These are phyloP conservation scores for Enteromius thamalakanensis DNA, from an alignment of 2,797 vertebrate species.

Conservation along the genomic window DNA sequence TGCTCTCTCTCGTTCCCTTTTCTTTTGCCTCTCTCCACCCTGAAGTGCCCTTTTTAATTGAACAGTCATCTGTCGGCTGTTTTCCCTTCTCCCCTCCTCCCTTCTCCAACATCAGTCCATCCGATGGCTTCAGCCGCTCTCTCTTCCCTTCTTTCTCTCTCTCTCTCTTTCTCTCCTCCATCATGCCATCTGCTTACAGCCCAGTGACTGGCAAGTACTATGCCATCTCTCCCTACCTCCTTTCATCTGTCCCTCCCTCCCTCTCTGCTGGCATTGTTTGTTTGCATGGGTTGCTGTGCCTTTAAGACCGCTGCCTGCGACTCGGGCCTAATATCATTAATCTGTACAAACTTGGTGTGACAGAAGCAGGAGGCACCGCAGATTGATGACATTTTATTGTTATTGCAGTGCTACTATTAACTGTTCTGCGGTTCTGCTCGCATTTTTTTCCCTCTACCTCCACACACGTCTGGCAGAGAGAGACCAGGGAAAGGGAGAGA, in stretches of 20 bases:
- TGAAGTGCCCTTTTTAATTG: slow-evolving; percentile 73
- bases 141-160: slow-evolving; percentile 25
- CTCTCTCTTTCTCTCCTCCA: slow-evolving; percentile 53
- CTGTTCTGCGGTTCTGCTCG: slow-evolving; percentile 79
- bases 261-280: slow-evolving; percentile 62
- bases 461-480: slow-evolving; percentile 54
- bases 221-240: slow-evolving; percentile 59
- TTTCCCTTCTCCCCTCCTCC: slow-evolving; percentile 59
- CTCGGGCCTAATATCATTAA: slow-evolving; percentile 86
- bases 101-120: slow-evolving; percentile 64
- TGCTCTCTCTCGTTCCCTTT: slow-evolving; percentile 53
- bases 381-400: slow-evolving; percentile 91
- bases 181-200: slow-evolving; percentile 68
- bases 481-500: slow-evolving; percentile 61
- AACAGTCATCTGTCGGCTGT: slow-evolving; percentile 72
- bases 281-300: slow-evolving; percentile 71
- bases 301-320: slow-evolving; percentile 84
- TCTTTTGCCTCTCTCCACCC: slow-evolving; percentile 64
- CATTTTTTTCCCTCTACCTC: slow-evolving; percentile 68
- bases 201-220: slow-evolving; percentile 59
- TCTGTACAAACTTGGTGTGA: slow-evolving; percentile 89
- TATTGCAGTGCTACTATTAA: slow-evolving; percentile 86
- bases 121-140: slow-evolving; percentile 59
- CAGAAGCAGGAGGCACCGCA: slow-evolving; percentile 84
- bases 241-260: slow-evolving; percentile 57